Base-by-base conservation (phyloP, 2,797 vertebrate genomes). In the Nyctalus aviator region DNA sequence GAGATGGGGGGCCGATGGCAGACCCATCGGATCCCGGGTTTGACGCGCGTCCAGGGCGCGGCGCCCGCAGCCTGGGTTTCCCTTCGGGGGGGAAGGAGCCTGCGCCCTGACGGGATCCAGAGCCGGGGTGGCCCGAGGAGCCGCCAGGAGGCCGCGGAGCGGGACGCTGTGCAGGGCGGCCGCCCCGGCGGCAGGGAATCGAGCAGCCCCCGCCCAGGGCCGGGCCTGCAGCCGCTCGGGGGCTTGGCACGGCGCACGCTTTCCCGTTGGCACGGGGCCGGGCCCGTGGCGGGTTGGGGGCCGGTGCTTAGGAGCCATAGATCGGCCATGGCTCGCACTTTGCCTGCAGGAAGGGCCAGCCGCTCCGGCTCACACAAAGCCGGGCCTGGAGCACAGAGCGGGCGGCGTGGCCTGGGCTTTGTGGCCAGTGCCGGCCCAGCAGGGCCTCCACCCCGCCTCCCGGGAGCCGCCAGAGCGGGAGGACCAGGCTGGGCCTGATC, bases 31-130 rank as follows among this genome's bases (percentile, higher is more conserved):
- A 98, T 98, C 98, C 97, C 64, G 98, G 96, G 97, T 88, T 95
- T 98, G 98, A 98, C 97, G 98, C 97, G 62, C 95, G 97, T 98
- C 97, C 98, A 98, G 97, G 97, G 97, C 96, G 92, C 93, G 96
- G 97, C 98, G 98, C 98, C 98, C 96, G 81, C 93, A 92, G 94
- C 92, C 98, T 98, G 79, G 94, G 94, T 97, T 98, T 98, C 98
- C 98, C 98, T 97, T 96, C 18, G 91, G 97, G 98, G 98, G 98
- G 97, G 98, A 37, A 37, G 35, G 35, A 37, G 35, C 35, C 35
- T 37, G 35, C 35, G 35, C 35, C 35, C 35, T 37, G 35, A 37
- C 35, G 35, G 35, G 35, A 37, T 37, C 35, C 35, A 37, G 35
- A 37, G 35, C 35, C 35, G 35, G 35, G 35, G 35, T n/a, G n/a